phyloP scores from a whole-genome alignment of 2,797 vertebrate species.

The Takifugu rubripes region DNA sequence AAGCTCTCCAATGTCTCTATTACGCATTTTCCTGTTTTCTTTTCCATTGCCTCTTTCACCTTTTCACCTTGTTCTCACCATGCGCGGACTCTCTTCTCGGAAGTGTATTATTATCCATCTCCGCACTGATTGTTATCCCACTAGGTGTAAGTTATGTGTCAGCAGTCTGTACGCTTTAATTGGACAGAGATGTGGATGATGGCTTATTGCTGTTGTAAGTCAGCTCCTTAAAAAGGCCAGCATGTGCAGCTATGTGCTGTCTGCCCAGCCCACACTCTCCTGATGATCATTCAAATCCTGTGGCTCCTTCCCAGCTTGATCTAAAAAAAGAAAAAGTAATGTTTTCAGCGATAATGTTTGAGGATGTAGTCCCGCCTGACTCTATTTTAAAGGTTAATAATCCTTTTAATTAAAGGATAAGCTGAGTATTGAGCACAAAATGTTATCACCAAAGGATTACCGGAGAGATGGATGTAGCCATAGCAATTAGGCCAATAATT shows the following conservation, averaged over 20 bases:
- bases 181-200: constrained; percentile 57
- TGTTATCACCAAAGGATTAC: constrained; percentile 96
- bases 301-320: constrained; percentile 50
- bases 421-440: constrained; percentile 89
- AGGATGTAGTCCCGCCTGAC: constrained; percentile 81
- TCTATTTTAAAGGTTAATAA: constrained; percentile 93
- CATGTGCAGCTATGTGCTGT: constrained; percentile 36
- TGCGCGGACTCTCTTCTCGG: constrained; percentile 32
- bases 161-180: constrained; percentile 67
- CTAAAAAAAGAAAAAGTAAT: constrained; percentile 19
- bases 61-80: constrained; percentile 60
- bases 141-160: constrained; percentile 60
- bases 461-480: constrained; percentile 91
- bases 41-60: constrained; percentile 63
- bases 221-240: constrained; percentile 46
- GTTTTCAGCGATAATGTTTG: constrained; percentile 74
- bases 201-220: constrained; percentile 59
- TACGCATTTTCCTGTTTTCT: constrained; percentile 18
- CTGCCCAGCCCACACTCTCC: constrained; percentile 43
- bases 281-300: constrained; percentile 63
- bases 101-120: constrained; percentile 57
- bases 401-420: constrained; percentile 98
- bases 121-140: constrained; percentile 55
- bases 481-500: constrained; percentile 98
- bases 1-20: constrained; percentile 42